Evolutionary conservation across 2,113 vertebrate species (phyloP), one percentile per base, ranked within the genome.

Genomic region (Sisor rabdophorus): DNA sequence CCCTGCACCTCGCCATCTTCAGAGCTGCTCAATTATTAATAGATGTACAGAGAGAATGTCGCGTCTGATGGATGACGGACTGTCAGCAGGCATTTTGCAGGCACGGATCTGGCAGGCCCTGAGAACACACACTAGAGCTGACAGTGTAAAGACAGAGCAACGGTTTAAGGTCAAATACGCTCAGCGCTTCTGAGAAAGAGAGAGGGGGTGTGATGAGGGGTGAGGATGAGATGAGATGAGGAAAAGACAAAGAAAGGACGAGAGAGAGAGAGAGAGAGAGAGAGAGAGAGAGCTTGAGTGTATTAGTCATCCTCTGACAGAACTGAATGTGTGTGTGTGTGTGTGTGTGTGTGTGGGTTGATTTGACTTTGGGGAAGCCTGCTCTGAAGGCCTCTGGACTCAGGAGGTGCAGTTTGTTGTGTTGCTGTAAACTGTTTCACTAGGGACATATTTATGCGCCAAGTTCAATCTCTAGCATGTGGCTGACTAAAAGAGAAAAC

Each of bases 11-110:
- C 69, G 26, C 72, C 79, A 73, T 88, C 85, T 88, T 86, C 87
- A 88, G 84, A 83, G 74, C 77, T 80, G 85, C 87, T 90, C 86
- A 87, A 88, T 91, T 89, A 89, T 91, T 90, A 89, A 89, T 88
- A 85, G 84, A 83, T 86, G 89, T 90, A 91, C 89, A 90, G 85
- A 89, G 87, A 87, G 83, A 82, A 79, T 67, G 81, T 83, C 84
- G 80, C 82, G 40, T 87, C 73, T 87, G 89, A 89, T 87, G 85
- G 87, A 86, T 87, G 89, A 89, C 84, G 83, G 87, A 86, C 83
- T 89, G 88, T 89, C 87, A 77, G 84, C 83, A 83, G 83, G 82
- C 85, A 80, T 90, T 89, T 82, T 81, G 82, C 86, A 73, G 80
- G 80, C 84, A 84, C 76, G 79, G 78, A 85, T 87, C 88, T 85